Percentiles rank a stretch among this genome's conserved stretches.
phyloP scores from a whole-genome alignment of 1,140 invertebrate genomes.

The Habropoda laboriosa region DNA sequence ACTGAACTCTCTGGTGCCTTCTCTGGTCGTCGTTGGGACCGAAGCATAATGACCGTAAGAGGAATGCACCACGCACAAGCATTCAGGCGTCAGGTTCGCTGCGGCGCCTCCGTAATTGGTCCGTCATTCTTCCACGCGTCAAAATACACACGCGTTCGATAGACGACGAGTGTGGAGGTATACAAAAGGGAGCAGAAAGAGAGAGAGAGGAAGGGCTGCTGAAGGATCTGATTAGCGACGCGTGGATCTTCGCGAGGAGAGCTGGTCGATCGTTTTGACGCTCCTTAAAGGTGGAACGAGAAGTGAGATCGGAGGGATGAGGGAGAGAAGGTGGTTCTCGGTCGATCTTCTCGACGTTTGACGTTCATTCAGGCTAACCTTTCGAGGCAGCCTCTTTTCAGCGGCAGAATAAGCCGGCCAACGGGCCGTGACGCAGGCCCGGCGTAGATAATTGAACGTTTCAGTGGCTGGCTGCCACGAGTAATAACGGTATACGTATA shows the following conservation, averaged over 20 bases:
- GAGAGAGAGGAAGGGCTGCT: too few relatives aligned
- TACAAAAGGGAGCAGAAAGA: conserved; percentile 37
- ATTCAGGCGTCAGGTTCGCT: conserved; percentile 41
- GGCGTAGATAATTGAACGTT: conserved; percentile 77
- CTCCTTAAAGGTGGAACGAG: conserved; percentile 11
- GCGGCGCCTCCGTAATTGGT: conserved; percentile 66
- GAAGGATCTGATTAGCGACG: conserved; percentile 62
- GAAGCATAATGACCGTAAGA: conserved; percentile 52
- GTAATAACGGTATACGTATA: conserved; percentile 67
- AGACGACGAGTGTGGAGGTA: conserved; percentile 37
- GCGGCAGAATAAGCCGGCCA: conserved; percentile 61
- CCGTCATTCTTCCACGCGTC: conserved; percentile 66
- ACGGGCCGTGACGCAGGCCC: conserved; percentile 72
- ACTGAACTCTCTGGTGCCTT: neutral
- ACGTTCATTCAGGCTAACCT: conserved; percentile 74
- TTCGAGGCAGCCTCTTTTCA: conserved; percentile 74
- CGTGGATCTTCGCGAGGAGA: conserved; percentile 53
- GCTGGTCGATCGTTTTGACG: neutral
- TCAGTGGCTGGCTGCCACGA: conserved; percentile 72
- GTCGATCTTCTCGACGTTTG: conserved; percentile 65
- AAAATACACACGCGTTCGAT: conserved; percentile 59
- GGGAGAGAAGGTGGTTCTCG: neutral
- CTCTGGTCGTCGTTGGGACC: neutral
- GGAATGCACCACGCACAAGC: conserved; percentile 57
- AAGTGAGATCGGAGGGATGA: neutral